phyloP scores from a whole-genome alignment of 1,140 invertebrate genomes.

The Lethrus apterus region DNA sequence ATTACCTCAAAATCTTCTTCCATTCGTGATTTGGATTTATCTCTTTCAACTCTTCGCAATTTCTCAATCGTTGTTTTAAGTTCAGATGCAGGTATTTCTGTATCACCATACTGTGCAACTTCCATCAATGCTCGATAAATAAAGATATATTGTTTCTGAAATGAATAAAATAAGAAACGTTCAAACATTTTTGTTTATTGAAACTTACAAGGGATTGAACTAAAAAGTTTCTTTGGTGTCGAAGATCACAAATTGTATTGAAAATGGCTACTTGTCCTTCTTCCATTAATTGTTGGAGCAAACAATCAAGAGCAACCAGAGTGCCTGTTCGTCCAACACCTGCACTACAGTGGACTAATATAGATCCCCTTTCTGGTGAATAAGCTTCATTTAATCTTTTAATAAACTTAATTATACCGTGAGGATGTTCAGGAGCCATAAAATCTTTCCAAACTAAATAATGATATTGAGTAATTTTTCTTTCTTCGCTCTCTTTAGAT shows the following conservation, averaged over 20 bases:
- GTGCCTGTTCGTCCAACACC: constrained; percentile 90
- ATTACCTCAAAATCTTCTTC: constrained; percentile 79
- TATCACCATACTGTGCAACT: constrained; percentile 88
- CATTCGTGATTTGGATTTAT: constrained; percentile 58
- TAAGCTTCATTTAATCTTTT: constrained; percentile 84
- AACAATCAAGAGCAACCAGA: constrained; percentile 80
- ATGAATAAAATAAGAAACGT: constrained; percentile 23
- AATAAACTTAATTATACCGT: constrained; percentile 84
- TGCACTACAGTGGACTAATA: constrained; percentile 87
- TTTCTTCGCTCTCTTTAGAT: constrained; percentile 55
- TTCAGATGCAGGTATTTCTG: constrained; percentile 68
- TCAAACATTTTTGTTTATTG: neutral
- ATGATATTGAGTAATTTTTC: constrained; percentile 84
- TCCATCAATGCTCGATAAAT: constrained; percentile 92
- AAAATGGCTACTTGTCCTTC: constrained; percentile 80
- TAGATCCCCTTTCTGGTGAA: constrained; percentile 70
- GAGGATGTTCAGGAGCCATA: constrained; percentile 85
- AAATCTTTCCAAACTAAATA: constrained; percentile 94
- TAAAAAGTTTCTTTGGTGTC: constrained; percentile 85
- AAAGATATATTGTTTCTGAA: constrained; percentile 94
- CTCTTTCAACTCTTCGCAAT: constrained; percentile 59
- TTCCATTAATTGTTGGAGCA: constrained; percentile 75
- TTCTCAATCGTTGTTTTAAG: constrained; percentile 64
- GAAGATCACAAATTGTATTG: constrained; percentile 81
- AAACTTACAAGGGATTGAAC: constrained; percentile 77